A percentile compares a stretch with the other conserved stretches of the same genome.
phyloP scores from a whole-genome alignment of 2,888 invertebrate species.

The Invenusta paracnida region DNA sequence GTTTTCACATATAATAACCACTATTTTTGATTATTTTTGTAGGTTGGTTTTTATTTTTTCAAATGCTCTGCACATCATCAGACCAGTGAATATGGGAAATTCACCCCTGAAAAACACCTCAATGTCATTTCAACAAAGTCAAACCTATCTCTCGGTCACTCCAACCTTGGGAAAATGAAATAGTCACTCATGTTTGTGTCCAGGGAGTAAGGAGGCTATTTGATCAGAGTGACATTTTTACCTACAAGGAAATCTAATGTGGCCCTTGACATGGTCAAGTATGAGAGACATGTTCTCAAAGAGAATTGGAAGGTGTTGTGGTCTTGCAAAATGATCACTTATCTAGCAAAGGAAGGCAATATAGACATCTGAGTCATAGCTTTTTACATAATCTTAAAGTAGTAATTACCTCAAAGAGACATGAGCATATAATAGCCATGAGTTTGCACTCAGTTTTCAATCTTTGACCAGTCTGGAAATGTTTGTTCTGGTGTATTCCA shows the following conservation, averaged over 20 bases:
- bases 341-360: slow-evolving; percentile 7
- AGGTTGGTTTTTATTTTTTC: background rate
- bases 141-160: background rate
- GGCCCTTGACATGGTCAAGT: background rate
- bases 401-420: background rate
- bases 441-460: background rate
- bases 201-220: background rate
- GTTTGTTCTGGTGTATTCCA: slow-evolving; percentile 7
- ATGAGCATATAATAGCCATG: background rate
- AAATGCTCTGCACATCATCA: background rate
- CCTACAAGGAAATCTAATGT: slow-evolving; percentile 1
- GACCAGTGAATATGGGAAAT: background rate
- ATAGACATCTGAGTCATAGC: slow-evolving; percentile 19
- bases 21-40: background rate
- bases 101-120: background rate
- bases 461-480: background rate
- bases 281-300: background rate
- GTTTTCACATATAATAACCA: background rate
- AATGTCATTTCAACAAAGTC: slow-evolving; percentile 1
- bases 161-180: too few species aligned
- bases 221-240: slow-evolving; percentile 7
- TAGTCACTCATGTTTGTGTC: background rate
- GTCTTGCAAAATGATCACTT: background rate
- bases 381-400: background rate
- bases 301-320: background rate